A percentile compares a stretch with the other conserved stretches of the same genome.
phyloP scores from a whole-genome alignment of 2,888 invertebrate genomes.

The Pimpla rufipes region DNA sequence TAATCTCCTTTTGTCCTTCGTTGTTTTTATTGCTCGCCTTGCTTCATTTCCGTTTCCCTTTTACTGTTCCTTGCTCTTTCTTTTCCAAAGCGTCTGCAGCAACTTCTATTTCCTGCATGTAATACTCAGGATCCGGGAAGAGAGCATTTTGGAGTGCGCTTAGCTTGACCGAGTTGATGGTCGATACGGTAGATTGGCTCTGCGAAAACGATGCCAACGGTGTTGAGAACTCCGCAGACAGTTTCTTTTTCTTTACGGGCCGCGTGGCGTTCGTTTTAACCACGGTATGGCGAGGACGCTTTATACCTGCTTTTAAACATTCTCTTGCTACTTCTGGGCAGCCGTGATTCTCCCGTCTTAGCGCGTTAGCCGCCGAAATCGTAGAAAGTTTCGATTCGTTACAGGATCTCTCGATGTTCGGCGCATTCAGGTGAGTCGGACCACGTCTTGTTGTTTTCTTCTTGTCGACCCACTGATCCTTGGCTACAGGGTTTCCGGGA shows the following conservation, averaged over 20 bases:
- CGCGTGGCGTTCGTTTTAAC: not conserved
- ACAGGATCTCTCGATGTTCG: slow-evolving; percentile 7
- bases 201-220: not conserved
- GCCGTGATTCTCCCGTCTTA: not conserved
- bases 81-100: not conserved
- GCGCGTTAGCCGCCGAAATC: not conserved
- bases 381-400: not conserved
- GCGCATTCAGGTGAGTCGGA: slow-evolving; percentile 7
- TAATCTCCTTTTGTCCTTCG: not conserved
- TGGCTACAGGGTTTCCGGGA: slow-evolving; percentile 12
- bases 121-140: slow-evolving; percentile 16
- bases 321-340: not conserved
- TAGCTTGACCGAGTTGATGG: not conserved
- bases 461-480: slow-evolving; percentile 14
- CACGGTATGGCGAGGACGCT: not conserved
- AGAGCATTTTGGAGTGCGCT: slow-evolving; percentile 16
- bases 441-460: not conserved
- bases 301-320: not conserved
- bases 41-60: not conserved
- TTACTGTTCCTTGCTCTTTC: not conserved
- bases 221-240: not conserved
- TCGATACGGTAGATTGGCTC: not conserved
- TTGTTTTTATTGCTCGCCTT: not conserved
- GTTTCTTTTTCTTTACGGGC: not conserved
- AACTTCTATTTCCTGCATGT: slow-evolving; percentile 20